phyloP scores from a whole-genome alignment of 2,888 invertebrate genomes.

The Coelinius sp. region DNA sequence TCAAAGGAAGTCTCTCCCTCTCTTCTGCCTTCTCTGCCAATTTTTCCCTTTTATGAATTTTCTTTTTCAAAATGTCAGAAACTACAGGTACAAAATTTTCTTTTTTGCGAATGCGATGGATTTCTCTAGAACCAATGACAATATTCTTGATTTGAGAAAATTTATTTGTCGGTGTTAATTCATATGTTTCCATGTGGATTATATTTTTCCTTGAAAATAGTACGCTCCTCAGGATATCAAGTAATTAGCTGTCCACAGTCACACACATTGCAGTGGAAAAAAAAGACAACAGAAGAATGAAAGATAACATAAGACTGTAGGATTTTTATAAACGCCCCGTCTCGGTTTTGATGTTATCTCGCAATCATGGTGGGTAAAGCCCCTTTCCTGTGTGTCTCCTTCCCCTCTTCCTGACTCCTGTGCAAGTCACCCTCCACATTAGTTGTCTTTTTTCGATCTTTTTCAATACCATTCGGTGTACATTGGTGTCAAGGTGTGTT shows the following conservation, averaged over 20 bases:
- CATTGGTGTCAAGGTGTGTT: not conserved
- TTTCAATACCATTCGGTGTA: slow-evolving; percentile 19
- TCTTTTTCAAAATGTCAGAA: no score
- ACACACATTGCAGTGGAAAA: not conserved
- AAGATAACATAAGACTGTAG: slow-evolving; percentile 27
- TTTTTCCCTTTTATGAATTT: no score
- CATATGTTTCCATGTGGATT: not conserved
- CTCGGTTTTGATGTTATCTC: slow-evolving; percentile 40
- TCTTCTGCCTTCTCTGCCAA: no score
- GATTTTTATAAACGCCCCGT: slow-evolving; percentile 43
- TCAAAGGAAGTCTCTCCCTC: no score
- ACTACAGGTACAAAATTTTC: no score
- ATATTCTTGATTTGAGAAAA: no score
- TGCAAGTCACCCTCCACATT: slow-evolving; percentile 15
- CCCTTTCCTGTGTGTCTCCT: slow-evolving; percentile 8
- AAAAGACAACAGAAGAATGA: slow-evolving; percentile 4
- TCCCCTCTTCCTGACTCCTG: slow-evolving; percentile 25
- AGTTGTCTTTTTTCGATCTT: slow-evolving; percentile 25
- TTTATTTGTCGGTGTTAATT: no score
- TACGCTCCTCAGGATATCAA: not conserved
- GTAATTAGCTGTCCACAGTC: slow-evolving; percentile 10
- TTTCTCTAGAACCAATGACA: no score
- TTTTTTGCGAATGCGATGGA: no score
- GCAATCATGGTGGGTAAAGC: slow-evolving; percentile 15
- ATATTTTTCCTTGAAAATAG: not conserved